These are phyloP conservation scores for Fulica atra DNA, from an alignment of 2,113 vertebrate genomes.

Conservation along the genomic window DNA sequence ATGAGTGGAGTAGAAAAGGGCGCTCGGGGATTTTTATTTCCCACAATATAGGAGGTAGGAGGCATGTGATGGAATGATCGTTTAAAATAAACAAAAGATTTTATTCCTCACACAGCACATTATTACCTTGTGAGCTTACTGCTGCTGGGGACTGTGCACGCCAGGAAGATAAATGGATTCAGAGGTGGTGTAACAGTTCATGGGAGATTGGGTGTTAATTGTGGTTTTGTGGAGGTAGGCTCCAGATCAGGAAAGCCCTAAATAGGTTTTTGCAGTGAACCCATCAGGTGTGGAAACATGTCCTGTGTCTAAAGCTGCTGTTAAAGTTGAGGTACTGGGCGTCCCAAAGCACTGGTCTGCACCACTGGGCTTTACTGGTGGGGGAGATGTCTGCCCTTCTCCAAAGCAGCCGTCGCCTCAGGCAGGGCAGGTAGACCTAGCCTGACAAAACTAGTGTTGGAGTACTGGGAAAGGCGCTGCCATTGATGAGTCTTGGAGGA, in stretches of 20 bases:
- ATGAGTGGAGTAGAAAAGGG: constrained; percentile 9
- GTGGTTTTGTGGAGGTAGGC: background rate
- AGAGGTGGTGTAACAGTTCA: background rate
- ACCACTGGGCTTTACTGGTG: background rate
- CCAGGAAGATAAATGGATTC: constrained; percentile 50
- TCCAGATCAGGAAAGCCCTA: constrained; percentile 32
- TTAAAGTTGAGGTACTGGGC: background rate
- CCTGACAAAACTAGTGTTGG: background rate
- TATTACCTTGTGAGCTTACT: constrained; percentile 12
- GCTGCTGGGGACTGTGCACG: background rate
- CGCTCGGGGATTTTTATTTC: constrained; percentile 50
- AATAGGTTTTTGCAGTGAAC: constrained; percentile 14
- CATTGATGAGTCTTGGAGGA: background rate
- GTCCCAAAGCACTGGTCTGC: background rate
- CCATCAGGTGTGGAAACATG: background rate
- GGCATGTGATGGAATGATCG: constrained; percentile 26
- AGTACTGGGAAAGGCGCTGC: background rate
- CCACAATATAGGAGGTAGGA: constrained; percentile 35
- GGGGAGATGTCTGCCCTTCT: background rate
- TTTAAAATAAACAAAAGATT: constrained; percentile 62
- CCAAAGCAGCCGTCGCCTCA: rapidly evolving
- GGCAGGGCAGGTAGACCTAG: background rate
- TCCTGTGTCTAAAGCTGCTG: background rate
- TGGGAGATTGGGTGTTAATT: constrained; percentile 42
- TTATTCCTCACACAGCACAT: constrained; percentile 16